phyloP scores from a whole-genome alignment of 2,113 vertebrate species.

The Gobio gobio region DNA sequence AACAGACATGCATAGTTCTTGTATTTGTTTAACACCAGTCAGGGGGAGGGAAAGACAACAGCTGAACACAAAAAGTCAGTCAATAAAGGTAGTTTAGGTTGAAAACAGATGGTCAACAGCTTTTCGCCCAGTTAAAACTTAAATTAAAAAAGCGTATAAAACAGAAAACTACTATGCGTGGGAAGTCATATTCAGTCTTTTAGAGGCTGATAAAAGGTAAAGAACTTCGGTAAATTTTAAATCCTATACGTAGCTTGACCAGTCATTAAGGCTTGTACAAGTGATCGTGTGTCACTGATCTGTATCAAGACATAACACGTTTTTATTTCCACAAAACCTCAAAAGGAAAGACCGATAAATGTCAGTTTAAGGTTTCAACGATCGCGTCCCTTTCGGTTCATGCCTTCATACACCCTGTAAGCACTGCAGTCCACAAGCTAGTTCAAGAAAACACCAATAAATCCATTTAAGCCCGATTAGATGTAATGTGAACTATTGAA shows the following conservation, averaged over 20 bases:
- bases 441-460: neutral
- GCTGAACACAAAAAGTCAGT: neutral
- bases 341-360: neutral
- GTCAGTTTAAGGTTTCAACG: neutral
- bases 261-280: neutral
- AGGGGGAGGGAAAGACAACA: neutral
- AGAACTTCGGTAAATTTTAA: neutral
- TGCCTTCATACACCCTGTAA: neutral
- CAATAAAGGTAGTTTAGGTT: neutral
- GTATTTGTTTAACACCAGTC: neutral
- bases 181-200: neutral
- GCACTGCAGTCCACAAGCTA: neutral
- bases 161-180: neutral
- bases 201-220: neutral
- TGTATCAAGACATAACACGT: neutral
- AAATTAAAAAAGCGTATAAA: neutral
- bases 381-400: neutral
- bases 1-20: neutral
- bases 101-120: slow-evolving; percentile 2
- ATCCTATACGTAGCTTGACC: neutral
- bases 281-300: neutral
- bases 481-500: neutral
- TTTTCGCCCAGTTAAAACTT: neutral
- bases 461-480: neutral
- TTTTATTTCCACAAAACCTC: neutral